Percentiles rank a stretch among this genome's conserved stretches.
Evolutionary conservation across 2,113 vertebrate species (phyloP).

Genomic region (Alligator mississippiensis): DNA sequence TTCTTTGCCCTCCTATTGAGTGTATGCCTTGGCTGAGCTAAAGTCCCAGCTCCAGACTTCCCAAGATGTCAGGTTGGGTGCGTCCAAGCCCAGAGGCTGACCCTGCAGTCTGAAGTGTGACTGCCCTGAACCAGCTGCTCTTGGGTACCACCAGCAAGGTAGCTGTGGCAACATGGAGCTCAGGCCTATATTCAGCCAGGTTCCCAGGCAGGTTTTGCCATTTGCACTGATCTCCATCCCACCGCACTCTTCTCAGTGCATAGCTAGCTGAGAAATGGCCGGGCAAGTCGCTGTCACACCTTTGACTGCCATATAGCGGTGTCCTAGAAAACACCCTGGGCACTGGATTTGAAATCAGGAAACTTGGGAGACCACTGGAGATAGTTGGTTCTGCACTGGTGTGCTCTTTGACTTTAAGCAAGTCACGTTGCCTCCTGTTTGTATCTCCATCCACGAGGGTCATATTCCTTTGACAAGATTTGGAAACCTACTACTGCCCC

Average conservation of each 20-base stretch:
- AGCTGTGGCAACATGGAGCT: constrained; percentile 1
- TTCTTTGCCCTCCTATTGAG: no score
- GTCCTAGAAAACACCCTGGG: no score
- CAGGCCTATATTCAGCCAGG: neutral
- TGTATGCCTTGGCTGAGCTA: neutral
- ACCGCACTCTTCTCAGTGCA: neutral
- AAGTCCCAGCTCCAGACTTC: neutral
- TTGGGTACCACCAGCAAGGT: neutral
- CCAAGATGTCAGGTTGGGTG: neutral
- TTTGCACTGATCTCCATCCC: neutral
- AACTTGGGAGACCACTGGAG: neutral
- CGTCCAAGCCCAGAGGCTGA: neutral
- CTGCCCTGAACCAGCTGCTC: neutral
- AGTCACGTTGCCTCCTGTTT: constrained; percentile 28
- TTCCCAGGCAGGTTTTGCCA: neutral
- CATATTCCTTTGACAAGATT: neutral
- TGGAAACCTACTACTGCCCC: neutral
- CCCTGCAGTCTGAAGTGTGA: neutral
- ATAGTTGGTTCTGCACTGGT: neutral
- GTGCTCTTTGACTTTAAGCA: neutral
- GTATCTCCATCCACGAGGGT: neutral
- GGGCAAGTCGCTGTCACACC: no score
- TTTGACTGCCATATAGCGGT: no score
- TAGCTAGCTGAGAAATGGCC: neutral
- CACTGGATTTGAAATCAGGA: neutral